Evolutionary conservation across 1,140 invertebrate genomes (phyloP), one percentile per base, ranked within the genome.

Genomic region (Metopolophium dirhodum): DNA sequence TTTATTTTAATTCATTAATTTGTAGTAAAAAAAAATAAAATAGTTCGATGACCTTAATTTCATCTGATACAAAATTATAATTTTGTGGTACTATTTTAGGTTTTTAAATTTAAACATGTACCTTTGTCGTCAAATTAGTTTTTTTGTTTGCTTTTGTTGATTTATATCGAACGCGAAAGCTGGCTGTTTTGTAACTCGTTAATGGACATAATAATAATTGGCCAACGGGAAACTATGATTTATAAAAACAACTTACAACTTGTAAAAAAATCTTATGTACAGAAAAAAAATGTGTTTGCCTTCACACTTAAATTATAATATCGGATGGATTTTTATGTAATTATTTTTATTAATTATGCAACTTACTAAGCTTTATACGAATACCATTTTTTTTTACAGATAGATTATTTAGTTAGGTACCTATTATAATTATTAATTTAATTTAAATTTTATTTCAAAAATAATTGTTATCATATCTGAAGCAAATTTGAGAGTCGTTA

Each of bases 401-500:
- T 87, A 49, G 41, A 26, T 49, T 20, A n/a, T 87, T 49, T 49
- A 49, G 22, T 86, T 47, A 41, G 41, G 41, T 4, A 30, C 30
- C 26, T 86, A 11, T 86, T 30, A 47, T 11, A 30, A 61, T 26
- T 87, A 87, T 87, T 8, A n/a, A 85, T 41, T 85, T 30, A 30
- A 87, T n/a, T 87, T 87, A 20, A n/a, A n/a, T 68, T 68, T 68
- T 6, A 87, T 6, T 49, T 88, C 18, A 88, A 88, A 88, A 88
- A 51, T 47, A 49, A 51, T 41, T 49, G 47, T 88, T 88, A 88
- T 87, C 86, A 49, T 45, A 86, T 86, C 41, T 26, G 83, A 45
- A 14, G 41, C 37, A 86, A 47, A 86, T 85, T 85, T 37, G 14
- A 51, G 85, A 45, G 45, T 88, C 1, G 4, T 41, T 41, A 6